Base-by-base conservation (phyloP, 2,797 vertebrate species). In the Toxotes lorentzi region DNA sequence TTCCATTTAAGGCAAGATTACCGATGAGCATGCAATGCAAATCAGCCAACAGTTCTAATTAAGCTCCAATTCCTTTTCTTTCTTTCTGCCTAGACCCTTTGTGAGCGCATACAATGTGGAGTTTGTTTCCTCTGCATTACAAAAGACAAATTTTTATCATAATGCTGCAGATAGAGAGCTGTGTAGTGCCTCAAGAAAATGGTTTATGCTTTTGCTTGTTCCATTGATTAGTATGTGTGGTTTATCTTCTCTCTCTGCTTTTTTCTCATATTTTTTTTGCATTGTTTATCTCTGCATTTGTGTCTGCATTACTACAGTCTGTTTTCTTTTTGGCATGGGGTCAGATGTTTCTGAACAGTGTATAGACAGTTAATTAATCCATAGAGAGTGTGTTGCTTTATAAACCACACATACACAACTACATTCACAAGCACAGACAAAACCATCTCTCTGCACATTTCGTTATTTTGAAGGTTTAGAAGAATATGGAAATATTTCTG, bases 1-100 rank as follows among this genome's bases (percentile, higher is more conserved):
- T 93, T 91, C 86, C 88, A 92, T 92, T 93, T 94, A 92, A 93
- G 88, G 85, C 86, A 23, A 92, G 90, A 93, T 93, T 91, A 91
- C 91, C 85, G 73, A 87, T 87, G 91, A 93, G 89, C 92, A 89
- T 89, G 93, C 89, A 88, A 89, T 89, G 89, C 89, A 91, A 94
- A 93, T 94, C 90, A 92, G 87, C 80, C 82, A 89, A 76, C 89
- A 79, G 78, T 94, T 91, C 91, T 88, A 94, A 94, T 94, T 93
- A 93, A 91, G 89, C 90, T 72, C 86, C 35, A 38, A 64, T 85
- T 89, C 82, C 85, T 85, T 90, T 81, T 79, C 83, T 76, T 84
- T 86, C 78, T 83, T 76, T 70, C 82, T 71, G 80, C 79, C 58
- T 27, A 24, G 76, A 68, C 85, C 85, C 85, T 93, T 92, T 94